Conservation (phyloP, 2,888 invertebrate genomes). For the Aporophyla lueneburgensis region DNA sequence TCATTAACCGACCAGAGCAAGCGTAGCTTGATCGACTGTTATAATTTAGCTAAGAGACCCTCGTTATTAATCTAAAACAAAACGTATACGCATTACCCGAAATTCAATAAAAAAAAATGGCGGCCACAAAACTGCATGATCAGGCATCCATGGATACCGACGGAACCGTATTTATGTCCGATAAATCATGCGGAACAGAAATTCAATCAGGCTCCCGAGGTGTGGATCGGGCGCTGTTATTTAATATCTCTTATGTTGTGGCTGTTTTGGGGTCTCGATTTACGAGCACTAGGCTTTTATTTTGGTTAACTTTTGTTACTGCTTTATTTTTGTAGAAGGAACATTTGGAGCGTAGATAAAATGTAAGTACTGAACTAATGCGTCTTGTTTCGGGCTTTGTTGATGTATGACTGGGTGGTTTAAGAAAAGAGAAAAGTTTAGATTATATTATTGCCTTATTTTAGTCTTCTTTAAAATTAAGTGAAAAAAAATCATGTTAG, state of each 20-base stretch:
- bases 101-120: constrained; percentile 66
- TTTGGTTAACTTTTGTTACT: constrained; percentile 31
- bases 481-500: fast-evolving
- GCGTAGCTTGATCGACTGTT: no score
- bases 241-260: constrained; percentile 60
- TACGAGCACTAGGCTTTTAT: constrained; percentile 47
- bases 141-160: constrained; percentile 65
- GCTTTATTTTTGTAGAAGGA: constrained; percentile 15
- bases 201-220: constrained; percentile 82
- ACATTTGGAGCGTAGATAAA: constrained; percentile 22
- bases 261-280: constrained; percentile 55
- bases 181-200: constrained; percentile 83
- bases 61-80: constrained; percentile 15
- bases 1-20: no score
- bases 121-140: constrained; percentile 68
- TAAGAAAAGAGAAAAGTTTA: background rate
- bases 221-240: constrained; percentile 66
- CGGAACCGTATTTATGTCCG: constrained; percentile 79
- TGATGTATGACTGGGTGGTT: constrained; percentile 1
- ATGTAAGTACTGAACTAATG: constrained; percentile 11
- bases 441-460: background rate
- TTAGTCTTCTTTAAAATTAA: background rate
- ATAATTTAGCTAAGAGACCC: background rate
- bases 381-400: background rate
- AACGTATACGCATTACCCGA: constrained; percentile 29